Conservation (phyloP, 2,797 vertebrate genomes). For the Gallinago stenura region DNA sequence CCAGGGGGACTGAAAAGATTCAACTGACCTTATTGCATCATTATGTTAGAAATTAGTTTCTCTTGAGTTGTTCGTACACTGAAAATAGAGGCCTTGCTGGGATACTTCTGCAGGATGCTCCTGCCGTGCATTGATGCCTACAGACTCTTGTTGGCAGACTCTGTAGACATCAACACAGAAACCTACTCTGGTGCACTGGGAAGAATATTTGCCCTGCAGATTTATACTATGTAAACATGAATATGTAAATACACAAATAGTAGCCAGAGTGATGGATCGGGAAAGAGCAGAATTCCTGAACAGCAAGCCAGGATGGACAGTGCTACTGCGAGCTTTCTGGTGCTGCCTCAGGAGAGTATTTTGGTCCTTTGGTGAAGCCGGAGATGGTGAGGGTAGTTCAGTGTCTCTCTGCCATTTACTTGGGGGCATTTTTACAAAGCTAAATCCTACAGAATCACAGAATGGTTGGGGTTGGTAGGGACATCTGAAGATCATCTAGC, state of each 20-base stretch:
- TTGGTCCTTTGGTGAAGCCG: not conserved
- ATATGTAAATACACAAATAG: not conserved
- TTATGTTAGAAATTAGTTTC: not conserved
- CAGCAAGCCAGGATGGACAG: not conserved
- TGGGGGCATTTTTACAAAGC: not conserved
- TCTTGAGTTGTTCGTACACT: not conserved
- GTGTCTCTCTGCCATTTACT: not conserved
- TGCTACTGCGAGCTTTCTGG: not conserved
- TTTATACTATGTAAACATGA: not conserved
- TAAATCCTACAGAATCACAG: not conserved
- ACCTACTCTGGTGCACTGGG: not conserved
- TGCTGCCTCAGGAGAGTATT: not conserved
- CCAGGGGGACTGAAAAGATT: not conserved
- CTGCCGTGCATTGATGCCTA: rapidly evolving
- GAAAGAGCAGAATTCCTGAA: not conserved
- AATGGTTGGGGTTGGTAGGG: no score
- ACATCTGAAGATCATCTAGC: no score
- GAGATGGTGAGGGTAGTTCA: not conserved
- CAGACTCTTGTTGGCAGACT: not conserved
- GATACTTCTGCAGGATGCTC: not conserved
- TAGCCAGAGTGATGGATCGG: not conserved
- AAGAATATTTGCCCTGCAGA: not conserved
- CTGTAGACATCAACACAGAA: not conserved
- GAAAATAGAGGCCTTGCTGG: not conserved
- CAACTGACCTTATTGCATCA: not conserved